Base-by-base conservation (phyloP, 1,140 invertebrate genomes). In the Mycetomoellerius zeteki region DNA sequence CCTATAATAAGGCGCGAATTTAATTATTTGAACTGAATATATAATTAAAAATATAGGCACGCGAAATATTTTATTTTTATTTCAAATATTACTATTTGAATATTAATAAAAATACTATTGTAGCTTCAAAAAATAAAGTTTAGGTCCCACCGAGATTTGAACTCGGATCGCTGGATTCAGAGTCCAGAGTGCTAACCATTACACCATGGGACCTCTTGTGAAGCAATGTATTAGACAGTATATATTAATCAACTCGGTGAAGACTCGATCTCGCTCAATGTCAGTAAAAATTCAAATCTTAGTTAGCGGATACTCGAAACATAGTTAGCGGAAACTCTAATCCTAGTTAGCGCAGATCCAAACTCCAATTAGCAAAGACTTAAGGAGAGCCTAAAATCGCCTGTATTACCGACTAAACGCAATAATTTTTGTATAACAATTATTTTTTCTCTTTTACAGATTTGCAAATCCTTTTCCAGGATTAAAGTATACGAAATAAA, bases 141-240 rank as follows among this genome's bases (percentile, higher is more conserved):
- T 10, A 95, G 95, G 94, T 95, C 92, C 94, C 94, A 95, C 95
- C 94, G 96, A 96, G 96, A 96, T 96, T 96, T 95, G 96, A 96
- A 96, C 96, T 96, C 96, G 95, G 95, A 96, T 96, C 96, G 96
- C 96, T 96, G 96, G 96, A 96, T 96, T 96, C 96, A 97, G 95
- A 96, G 96, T 96, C 96, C 96, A 96, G 95, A 96, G 96, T 96
- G 96, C 87, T 88, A 88, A 86, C 85, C 85, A 88, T 88, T 88
- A 88, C 87, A 88, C 85, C 87, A 88, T 86, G 75, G 73, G 86
- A 88, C 86, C 86, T 86, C 27, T 6, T 52, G 1, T 2, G 4
- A 3, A 56, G 7, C 0, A 16, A 0, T 2, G 2, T 50, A 30
- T 10, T 86, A 85, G 24, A 69, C 58, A 76, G 75, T 16, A 37